Evolutionary conservation across 2,888 invertebrate species (phyloP).

Genomic region (Erebia ligea): DNA sequence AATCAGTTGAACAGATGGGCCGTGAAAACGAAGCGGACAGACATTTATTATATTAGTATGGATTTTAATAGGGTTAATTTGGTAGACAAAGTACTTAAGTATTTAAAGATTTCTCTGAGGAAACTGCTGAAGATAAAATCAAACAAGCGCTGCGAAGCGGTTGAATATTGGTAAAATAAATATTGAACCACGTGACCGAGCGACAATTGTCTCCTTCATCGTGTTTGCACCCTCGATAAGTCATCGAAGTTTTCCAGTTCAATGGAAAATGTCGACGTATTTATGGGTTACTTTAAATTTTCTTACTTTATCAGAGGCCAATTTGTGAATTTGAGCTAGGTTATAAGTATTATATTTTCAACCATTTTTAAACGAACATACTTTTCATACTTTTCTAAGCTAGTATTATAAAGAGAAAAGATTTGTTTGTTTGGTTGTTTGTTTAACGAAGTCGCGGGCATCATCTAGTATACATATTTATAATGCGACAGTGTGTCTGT

Average conservation of each 20-base stretch:
- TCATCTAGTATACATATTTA: no score
- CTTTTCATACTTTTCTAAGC: no score
- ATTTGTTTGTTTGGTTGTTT: no score
- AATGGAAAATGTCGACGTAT: conserved; percentile 7
- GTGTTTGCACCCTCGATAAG: conserved; percentile 51
- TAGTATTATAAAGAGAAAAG: no score
- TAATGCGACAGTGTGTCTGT: no score
- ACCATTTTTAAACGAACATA: no score
- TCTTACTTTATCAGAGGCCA: not conserved
- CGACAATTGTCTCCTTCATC: conserved; percentile 48
- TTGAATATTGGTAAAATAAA: conserved; percentile 78
- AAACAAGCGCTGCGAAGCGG: conserved; percentile 54
- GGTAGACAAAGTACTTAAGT: not conserved
- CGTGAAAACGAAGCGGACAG: no score
- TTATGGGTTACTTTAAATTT: conserved; percentile 9
- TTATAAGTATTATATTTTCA: no score
- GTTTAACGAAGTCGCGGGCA: no score
- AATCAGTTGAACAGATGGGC: no score
- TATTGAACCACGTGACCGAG: conserved; percentile 69
- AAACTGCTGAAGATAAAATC: conserved; percentile 31
- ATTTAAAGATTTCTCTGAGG: not conserved
- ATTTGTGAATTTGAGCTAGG: no score
- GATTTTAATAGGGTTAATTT: not conserved
- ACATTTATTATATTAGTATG: no score
- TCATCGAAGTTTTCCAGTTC: conserved; percentile 39